A percentile compares a stretch with the other conserved stretches of the same genome.
phyloP scores from a whole-genome alignment of 2,113 vertebrate genomes.

The Protobothrops mucrosquamatus region DNA sequence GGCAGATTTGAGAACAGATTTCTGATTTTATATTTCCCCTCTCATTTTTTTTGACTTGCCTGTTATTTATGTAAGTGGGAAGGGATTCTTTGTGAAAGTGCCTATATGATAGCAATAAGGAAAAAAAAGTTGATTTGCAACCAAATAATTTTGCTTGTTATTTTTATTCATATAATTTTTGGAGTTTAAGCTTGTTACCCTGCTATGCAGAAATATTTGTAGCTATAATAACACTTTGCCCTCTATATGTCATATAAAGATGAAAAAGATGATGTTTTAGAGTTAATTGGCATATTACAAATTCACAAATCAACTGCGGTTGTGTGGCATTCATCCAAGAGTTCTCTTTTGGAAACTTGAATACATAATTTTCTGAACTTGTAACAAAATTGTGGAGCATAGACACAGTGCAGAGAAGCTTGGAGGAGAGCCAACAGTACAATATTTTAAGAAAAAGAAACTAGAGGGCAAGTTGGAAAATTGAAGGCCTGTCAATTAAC shows the following conservation, averaged over 20 bases:
- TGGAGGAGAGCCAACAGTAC: neutral
- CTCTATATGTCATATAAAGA: neutral
- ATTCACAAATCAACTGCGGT: neutral
- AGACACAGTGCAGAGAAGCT: neutral
- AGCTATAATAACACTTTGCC: neutral
- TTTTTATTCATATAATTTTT: neutral
- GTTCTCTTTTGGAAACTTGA: neutral
- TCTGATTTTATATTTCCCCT: neutral
- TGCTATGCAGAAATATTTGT: neutral
- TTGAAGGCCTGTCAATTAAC: neutral
- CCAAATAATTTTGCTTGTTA: neutral
- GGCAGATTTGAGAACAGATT: neutral
- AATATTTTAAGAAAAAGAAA: neutral
- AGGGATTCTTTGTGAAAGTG: neutral
- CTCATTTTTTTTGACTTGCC: neutral
- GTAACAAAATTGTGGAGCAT: neutral
- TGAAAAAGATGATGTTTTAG: neutral
- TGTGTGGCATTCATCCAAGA: neutral
- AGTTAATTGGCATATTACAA: neutral
- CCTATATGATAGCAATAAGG: neutral
- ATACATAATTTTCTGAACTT: neutral
- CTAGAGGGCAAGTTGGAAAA: neutral
- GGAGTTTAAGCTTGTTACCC: neutral
- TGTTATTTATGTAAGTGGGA: neutral
- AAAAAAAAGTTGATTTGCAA: neutral